Evolutionary conservation across 2,888 invertebrate genomes (phyloP), one percentile per base, ranked within the genome.

Genomic region (Lymantria monacha): DNA sequence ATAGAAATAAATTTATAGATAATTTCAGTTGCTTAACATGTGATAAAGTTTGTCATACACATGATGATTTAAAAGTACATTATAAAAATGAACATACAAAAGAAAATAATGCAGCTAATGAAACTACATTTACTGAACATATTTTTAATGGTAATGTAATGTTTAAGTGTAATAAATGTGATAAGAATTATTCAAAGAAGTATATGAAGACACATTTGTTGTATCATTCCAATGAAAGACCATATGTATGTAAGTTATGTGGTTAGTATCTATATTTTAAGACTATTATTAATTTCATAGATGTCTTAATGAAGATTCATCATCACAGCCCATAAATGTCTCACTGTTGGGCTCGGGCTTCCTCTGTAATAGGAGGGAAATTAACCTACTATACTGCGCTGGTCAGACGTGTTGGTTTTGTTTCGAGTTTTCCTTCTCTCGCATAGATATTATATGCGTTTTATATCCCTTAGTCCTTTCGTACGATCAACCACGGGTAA

Each of bases 191-290:
- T 36, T 68, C 60, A 33, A 75, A 76, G 49, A 71, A 66, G 36
- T 61, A 68, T 31, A 73, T 85, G 1, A 57, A 62, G 0, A 72
- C 73, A 36, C 87, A 88, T 66, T 49, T 76, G 0, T 43, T 57
- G 12, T 57, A 54, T 13, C 85, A 89, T 61, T 60, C 53, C 8
- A 61, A 77, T 31, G 71, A 74, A 0, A 72, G 85, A 37, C 84
- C 85, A 0, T 85, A 78, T 60, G 52, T 78, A 31, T 90, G 90
- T 62, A 89, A 85, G 62, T 57, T 87, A n/a, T 90, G 89, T 67
- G 87, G 89, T 89, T 63, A 76, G 80, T 72, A 43, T 46, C 30
- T 22, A 22, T 22, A 5, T 22, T 22, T 22, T n/a, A n/a, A n/a
- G n/a, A n/a, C n/a, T n/a, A n/a, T n/a, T n/a, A n/a, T n/a, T n/a